Base-by-base conservation (phyloP, 2,888 invertebrate genomes). In the Pantelozetes paolii region DNA sequence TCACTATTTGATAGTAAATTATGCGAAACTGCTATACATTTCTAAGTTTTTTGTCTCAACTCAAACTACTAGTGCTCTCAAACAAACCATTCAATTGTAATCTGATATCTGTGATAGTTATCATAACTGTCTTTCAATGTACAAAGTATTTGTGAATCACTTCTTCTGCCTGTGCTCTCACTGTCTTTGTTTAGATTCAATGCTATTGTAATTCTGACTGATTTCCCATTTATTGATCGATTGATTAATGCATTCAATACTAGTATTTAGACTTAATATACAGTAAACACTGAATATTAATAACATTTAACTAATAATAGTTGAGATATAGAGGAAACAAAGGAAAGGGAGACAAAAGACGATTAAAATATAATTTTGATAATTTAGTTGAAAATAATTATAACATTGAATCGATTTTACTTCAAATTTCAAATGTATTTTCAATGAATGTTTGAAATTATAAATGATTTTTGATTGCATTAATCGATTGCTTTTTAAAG, bases 191-290 rank as follows among this genome's bases (percentile, higher is more conserved):
- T 5, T 23, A 57, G 15, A 18, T 30, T 13, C 54, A 36, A 45
- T 28, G 20, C 57, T 57, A 57, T 57, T 57, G 57, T 57, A 54
- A 54, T 26, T 54, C 54, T 54, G 57, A 57, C 28, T 57, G 57
- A 57, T 57, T 57, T 57, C 15, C 57, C 23, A 57, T 28, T 36
- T 57, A 57, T 57, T 57, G 57, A 57, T 57, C 57, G 6, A 28
- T 57, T 57, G 28, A 57, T 57, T 57, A 57, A 57, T 57, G 57
- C 30, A 45, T 15, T 45, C 36, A 36, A 36, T 36, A 36, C 6
- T 36, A 8, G 9, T 36, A 36, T 36, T n/a, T n/a, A n/a, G n/a
- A n/a, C n/a, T n/a, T n/a, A n/a, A n/a, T n/a, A n/a, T n/a, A n/a
- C n/a, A n/a, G n/a, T n/a, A n/a, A n/a, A n/a, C n/a, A n/a, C n/a